Base-by-base conservation (phyloP, 2,888 invertebrate species). In the Idaea straminata region DNA sequence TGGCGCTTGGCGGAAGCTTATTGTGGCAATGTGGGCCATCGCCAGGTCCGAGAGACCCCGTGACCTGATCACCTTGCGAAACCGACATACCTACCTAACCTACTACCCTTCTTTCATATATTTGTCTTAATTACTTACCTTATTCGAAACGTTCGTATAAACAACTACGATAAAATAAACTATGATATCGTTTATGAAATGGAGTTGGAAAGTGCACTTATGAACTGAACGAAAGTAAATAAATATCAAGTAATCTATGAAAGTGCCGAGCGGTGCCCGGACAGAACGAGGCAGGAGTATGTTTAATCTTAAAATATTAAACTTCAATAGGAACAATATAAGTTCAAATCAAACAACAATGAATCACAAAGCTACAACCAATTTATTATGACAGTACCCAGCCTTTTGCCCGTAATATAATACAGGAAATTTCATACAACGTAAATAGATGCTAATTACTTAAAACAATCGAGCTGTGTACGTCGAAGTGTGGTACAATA, bases 1-100 rank as follows among this genome's bases (percentile, higher is more conserved):
- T 87, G 84, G 85, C 84, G 86, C 85, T 83, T 83, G 85, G 83
- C 85, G 89, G 88, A 86, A 85, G 82, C 83, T 85, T 83, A 91
- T 91, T 92, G 91, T 92, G 80, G 72, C 77, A 75, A 91, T 91
- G 80, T 92, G 85, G 92, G 92, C 91, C 91, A 81, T 70, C 78
- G 78, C 69, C 34, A 68, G 71, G 72, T 73, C 79, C 82, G 80
- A 80, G 77, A 78, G 77, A 83, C 79, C 79, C 72, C 80, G 77
- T 86, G 87, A 89, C 89, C 89, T 78, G 80, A 73, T 88, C 85
- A 83, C 84, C 86, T 85, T 83, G 83, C 82, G 57, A 70, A 73
- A 75, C 72, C 62, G 3, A 47, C 47, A 47, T 13, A 47, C 47
- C 47, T 47, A 47, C 47, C 47, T 47, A 4, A 47, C 47, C 47